A percentile compares a stretch with the other conserved stretches of the same genome.
Evolutionary conservation across 2,888 invertebrate species (phyloP).

Genomic region (Copidosoma aretas): DNA sequence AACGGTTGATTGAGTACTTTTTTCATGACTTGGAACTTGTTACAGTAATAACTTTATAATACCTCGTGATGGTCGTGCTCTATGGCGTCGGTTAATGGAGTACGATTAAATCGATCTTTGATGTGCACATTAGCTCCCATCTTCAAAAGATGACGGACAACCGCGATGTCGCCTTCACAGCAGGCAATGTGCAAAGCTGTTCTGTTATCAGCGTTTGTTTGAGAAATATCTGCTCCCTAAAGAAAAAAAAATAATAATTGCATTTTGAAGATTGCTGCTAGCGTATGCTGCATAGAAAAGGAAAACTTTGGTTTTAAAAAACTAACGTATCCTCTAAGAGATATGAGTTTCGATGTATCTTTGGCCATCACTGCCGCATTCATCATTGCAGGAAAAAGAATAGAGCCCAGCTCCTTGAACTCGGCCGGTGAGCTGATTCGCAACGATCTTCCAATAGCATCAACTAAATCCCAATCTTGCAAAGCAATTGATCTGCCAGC

Average conservation of each 20-base stretch:
- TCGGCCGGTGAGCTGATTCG: conserved; percentile 67
- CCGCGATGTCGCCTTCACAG: conserved; percentile 70
- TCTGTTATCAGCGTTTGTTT: conserved; percentile 75
- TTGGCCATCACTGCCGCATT: conserved; percentile 69
- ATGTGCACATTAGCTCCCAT: conserved; percentile 85
- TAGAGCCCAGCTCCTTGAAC: conserved; percentile 66
- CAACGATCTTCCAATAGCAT: conserved; percentile 68
- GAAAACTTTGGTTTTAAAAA: too few species aligned
- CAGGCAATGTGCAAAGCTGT: conserved; percentile 85
- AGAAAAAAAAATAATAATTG: conserved; percentile 19
- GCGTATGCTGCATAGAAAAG: too few species aligned
- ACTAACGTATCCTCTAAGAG: conserved; percentile 60
- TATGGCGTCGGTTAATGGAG: conserved; percentile 76
- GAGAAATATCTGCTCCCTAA: conserved; percentile 77
- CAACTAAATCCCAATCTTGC: conserved; percentile 66
- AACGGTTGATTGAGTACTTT: neutral
- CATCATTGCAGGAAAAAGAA: conserved; percentile 75
- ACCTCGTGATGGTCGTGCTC: conserved; percentile 68
- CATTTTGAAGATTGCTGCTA: neutral
- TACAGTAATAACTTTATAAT: conserved; percentile 10
- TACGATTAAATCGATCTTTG: conserved; percentile 75
- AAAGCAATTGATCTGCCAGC: conserved; percentile 55
- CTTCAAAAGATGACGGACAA: conserved; percentile 76
- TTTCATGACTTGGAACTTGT: neutral
- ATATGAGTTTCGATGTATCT: conserved; percentile 65